Percentiles rank a stretch among this genome's conserved stretches.
These are phyloP conservation scores for Cryptophagus acutangulus DNA, from an alignment of 2,888 invertebrate genomes.

Conservation along the genomic window DNA sequence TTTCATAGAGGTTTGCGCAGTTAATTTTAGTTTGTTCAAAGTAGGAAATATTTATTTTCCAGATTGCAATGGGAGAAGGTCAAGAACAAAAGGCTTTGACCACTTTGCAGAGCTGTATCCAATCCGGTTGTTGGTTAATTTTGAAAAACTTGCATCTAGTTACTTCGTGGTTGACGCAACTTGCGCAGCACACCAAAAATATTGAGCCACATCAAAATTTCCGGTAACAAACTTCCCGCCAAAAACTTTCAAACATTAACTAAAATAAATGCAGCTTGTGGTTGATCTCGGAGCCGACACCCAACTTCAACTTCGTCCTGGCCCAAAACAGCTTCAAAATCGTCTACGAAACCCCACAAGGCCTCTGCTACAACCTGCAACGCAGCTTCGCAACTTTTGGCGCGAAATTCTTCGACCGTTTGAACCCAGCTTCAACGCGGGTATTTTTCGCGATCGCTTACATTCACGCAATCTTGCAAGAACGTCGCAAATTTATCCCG, in stretches of 20 bases:
- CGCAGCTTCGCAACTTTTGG: conserved; percentile 71
- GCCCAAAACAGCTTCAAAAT: conserved; percentile 74
- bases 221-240: conserved; percentile 27
- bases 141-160: conserved; percentile 78
- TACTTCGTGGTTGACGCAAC: conserved; percentile 62
- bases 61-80: conserved; percentile 78
- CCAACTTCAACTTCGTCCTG: conserved; percentile 67
- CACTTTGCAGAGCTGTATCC: conserved; percentile 55
- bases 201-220: conserved; percentile 54
- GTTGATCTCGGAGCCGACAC: conserved; percentile 81
- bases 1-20: conserved; percentile 15
- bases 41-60: conserved; percentile 8
- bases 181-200: conserved; percentile 62
- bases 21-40: background rate
- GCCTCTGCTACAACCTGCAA: conserved; percentile 75
- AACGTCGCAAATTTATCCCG: conserved; percentile 87
- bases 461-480: conserved; percentile 85
- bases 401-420: conserved; percentile 40
- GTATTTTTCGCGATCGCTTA: conserved; percentile 76
- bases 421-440: conserved; percentile 38
- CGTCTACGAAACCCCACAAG: conserved; percentile 80
- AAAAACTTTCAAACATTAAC: background rate
- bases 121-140: conserved; percentile 69
- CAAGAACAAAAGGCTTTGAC: conserved; percentile 62
- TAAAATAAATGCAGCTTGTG: conserved; percentile 60